Evolutionary conservation across 2,888 invertebrate genomes (phyloP).

Genomic region (Formica aserva): DNA sequence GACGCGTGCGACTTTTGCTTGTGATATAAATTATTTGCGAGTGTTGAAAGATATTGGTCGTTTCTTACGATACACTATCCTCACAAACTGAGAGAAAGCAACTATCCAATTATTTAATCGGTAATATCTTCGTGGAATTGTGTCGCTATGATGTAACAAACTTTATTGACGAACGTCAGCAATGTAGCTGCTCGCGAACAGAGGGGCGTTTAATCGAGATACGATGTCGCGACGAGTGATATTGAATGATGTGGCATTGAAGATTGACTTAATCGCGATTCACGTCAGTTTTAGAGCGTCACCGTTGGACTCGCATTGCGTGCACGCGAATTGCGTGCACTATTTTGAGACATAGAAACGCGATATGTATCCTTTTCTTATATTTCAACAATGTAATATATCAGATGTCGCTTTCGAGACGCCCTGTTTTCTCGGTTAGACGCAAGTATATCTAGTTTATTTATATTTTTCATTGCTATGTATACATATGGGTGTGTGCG

Average conservation of each 20-base stretch:
- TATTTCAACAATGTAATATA: neutral
- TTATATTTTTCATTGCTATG: neutral
- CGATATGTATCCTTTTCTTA: neutral
- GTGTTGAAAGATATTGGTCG: neutral
- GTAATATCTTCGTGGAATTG: neutral
- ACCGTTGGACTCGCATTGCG: neutral
- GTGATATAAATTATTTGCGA: neutral
- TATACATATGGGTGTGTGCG: no score
- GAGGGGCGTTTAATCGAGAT: conserved; percentile 14
- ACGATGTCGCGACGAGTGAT: conserved; percentile 21
- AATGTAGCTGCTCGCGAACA: neutral
- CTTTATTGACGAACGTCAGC: neutral
- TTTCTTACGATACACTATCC: neutral
- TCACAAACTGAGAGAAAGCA: neutral
- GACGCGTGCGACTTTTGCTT: neutral
- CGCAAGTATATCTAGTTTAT: neutral
- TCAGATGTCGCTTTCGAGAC: neutral
- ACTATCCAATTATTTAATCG: conserved; percentile 12
- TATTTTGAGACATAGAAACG: neutral
- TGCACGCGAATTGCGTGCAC: neutral
- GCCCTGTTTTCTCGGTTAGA: neutral
- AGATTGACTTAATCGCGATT: neutral
- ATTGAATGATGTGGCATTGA: conserved; percentile 25
- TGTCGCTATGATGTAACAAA: conserved; percentile 14
- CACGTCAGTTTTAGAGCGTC: neutral